Conservation (phyloP, 2,113 vertebrate species). For the Canis aureus region DNA sequence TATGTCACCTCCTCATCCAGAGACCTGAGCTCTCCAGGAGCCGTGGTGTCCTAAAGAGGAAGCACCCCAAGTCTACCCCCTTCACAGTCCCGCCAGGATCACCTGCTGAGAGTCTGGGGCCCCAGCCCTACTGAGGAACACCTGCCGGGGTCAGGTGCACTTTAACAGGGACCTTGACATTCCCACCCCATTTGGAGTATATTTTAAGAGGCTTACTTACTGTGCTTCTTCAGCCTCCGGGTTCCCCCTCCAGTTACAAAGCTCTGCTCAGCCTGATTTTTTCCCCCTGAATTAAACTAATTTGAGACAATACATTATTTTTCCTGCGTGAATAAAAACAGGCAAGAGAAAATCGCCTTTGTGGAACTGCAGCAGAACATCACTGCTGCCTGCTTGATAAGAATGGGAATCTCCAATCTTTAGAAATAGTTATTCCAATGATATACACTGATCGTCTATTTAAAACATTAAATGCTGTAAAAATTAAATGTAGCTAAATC, state of each 20-base stretch:
- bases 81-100: not conserved
- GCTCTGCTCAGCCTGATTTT: not conserved
- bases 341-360: not conserved
- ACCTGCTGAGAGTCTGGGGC: not conserved
- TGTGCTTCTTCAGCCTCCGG: not conserved
- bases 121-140: not conserved
- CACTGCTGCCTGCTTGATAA: slow-evolving; percentile 9
- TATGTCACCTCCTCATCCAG: not conserved
- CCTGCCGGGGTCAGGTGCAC: not conserved
- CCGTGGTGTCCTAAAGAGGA: not conserved
- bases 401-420: not conserved
- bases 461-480: not conserved
- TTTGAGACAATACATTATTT: not conserved
- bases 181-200: not conserved
- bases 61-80: not conserved
- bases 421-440: not conserved
- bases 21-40: not conserved
- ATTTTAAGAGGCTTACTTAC: not conserved
- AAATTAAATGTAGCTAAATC: not conserved
- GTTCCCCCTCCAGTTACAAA: not conserved
- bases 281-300: not conserved
- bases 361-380: fast-evolving
- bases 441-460: not conserved
- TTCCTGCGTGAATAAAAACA: not conserved
- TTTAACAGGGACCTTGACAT: fast-evolving